Base-by-base conservation (phyloP, 2,113 vertebrate genomes). In the Oenanthe oenanthe region DNA sequence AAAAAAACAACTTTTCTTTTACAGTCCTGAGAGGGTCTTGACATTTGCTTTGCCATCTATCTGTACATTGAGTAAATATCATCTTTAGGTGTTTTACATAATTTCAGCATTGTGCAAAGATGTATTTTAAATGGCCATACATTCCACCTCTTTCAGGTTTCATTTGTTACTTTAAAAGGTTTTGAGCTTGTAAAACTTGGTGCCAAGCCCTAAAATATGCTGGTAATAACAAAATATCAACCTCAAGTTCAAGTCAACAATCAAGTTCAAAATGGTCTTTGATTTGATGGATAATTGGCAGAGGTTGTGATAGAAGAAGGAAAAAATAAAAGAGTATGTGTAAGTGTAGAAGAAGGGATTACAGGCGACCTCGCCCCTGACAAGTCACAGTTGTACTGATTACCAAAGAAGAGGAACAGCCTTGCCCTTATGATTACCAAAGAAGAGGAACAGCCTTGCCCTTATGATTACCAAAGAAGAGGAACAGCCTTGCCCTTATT, bases 31-130 rank as follows among this genome's bases (percentile, higher is more conserved):
- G 65, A 8, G 12, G 11, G 3, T 85, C 34, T 71, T 91, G 21
- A 45, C 43, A 21, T 74, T 88, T 67, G 32, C 40, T 93, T 89
- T 97, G 36, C 77, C 94, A 93, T n/a, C n/a, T 73, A 45, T 12
- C 21, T 76, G 36, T 19, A 28, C 17, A 10, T 28, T 32, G 38
- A 70, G 9, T 48, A 81, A 89, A 74, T 9, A 36, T 58, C 26
- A 50, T 25, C n/a, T 56, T 63, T 38, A 47, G 73, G 17, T 38
- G 6, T 60, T 34, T 66, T 42, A 42, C 15, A 12, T 67, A 28
- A 78, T 58, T 77, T 60, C 65, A 56, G 40, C 31, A 13, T 13
- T 32, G 45, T 68, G 28, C 42, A 57, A 65, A 67, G 15, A 31
- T 12, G 9, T 19, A 48, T 79, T 93, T 89, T 48, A 65, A 91